phyloP scores from a whole-genome alignment of 2,888 invertebrate species.

The Vanessa cardui region DNA sequence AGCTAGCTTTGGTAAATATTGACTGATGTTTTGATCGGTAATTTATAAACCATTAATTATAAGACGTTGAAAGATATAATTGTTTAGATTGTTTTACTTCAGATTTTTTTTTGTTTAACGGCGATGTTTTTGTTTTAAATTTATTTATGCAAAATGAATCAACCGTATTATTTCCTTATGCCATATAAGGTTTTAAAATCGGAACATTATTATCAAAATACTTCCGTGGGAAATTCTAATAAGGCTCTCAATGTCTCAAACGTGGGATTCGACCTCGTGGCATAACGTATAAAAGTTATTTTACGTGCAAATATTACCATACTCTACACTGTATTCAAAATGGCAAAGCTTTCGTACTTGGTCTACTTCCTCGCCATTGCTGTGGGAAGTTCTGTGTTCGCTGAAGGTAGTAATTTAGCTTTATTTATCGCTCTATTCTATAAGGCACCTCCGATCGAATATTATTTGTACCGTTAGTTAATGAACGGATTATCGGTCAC shows the following conservation, averaged over 20 bases:
- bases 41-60: background rate
- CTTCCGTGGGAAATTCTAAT: conserved; percentile 37
- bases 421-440: conserved; percentile 43
- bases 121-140: background rate
- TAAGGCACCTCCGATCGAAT: background rate
- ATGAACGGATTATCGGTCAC: background rate
- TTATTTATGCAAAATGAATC: conserved; percentile 23
- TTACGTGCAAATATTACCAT: conserved; percentile 56
- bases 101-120: background rate
- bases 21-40: background rate
- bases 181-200: conserved; percentile 32
- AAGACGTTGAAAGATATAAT: background rate
- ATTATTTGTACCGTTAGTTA: conserved; percentile 37
- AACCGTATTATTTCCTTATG: conserved; percentile 27
- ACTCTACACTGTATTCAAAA: conserved; percentile 58
- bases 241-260: conserved; percentile 13
- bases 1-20: conserved; percentile 4
- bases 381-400: conserved; percentile 50
- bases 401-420: conserved; percentile 64
- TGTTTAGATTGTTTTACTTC: background rate
- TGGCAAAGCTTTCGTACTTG: conserved; percentile 46
- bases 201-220: conserved; percentile 17
- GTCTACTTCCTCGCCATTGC: conserved; percentile 39
- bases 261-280: conserved; percentile 72
- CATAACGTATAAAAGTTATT: conserved; percentile 70